Conservation (phyloP, 2,888 invertebrate species). For the Campoplex capitator region DNA sequence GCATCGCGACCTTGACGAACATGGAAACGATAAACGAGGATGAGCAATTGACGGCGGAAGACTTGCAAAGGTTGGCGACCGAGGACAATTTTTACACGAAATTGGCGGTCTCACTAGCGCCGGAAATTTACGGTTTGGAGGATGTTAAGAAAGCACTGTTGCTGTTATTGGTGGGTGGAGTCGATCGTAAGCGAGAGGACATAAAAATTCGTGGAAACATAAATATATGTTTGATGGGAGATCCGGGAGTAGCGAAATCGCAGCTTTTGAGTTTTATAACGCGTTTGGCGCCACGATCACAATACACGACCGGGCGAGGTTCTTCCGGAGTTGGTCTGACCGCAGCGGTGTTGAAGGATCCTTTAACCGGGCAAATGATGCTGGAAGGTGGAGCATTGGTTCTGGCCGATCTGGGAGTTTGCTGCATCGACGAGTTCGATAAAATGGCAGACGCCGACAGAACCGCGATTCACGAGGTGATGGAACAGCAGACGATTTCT, state of each 20-base stretch:
- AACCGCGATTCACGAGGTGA: slow-evolving; percentile 98
- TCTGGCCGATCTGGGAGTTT: slow-evolving; percentile 97
- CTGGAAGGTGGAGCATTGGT: slow-evolving; percentile 98
- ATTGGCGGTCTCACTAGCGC: slow-evolving; percentile 96
- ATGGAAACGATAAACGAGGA: slow-evolving; percentile 92
- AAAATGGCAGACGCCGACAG: slow-evolving; percentile 99
- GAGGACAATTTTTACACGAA: slow-evolving; percentile 97
- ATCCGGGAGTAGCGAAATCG: slow-evolving; percentile 99
- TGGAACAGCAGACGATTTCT: slow-evolving; percentile 99
- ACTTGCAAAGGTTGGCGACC: slow-evolving; percentile 90
- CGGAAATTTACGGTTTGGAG: slow-evolving; percentile 99
- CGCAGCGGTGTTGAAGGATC: slow-evolving; percentile 99
- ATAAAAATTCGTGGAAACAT: slow-evolving; percentile 99
- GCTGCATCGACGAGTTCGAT: slow-evolving; percentile 99
- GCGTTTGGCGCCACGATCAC: slow-evolving; percentile 95
- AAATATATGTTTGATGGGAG: slow-evolving; percentile 99
- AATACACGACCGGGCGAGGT: slow-evolving; percentile 98
- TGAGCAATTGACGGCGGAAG: slow-evolving; percentile 92
- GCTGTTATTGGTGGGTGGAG: slow-evolving; percentile 95
- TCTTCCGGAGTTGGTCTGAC: slow-evolving; percentile 99
- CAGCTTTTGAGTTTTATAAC: slow-evolving; percentile 98
- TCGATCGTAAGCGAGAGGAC: slow-evolving; percentile 94
- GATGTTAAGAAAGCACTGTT: slow-evolving; percentile 99
- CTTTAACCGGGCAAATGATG: slow-evolving; percentile 98
- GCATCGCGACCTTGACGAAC: slow-evolving; percentile 93